Base-by-base conservation (phyloP, 1,140 invertebrate genomes). In the Drosophila insularis region DNA sequence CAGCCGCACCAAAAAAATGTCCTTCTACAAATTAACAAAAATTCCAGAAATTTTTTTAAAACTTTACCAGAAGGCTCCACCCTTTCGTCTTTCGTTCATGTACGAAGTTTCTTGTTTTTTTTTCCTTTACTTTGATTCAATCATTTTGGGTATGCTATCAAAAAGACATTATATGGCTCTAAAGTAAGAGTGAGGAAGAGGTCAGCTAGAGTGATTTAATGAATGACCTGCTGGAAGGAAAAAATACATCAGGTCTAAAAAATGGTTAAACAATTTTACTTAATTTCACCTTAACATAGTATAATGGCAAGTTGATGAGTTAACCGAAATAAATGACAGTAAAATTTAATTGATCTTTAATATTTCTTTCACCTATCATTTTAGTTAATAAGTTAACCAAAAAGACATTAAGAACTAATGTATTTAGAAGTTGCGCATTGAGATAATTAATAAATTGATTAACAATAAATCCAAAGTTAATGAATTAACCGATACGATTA, bases 1-100 rank as follows among this genome's bases (percentile, higher is more conserved):
- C 84, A 82, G 35, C 82, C 17, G 10, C 17, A 21, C 43, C 8
- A 37, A 50, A 67, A 67, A 87, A 77, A 89, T 89, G 72, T 87
- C 80, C 69, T 87, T 73, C 84, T 78, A 89, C 84, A 89, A 89
- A 89, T 89, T 89, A 78, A 84, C 84, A 89, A 89, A 89, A 89
- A 89, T 89, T 89, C 77, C 73, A 89, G 80, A 63, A 70, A 84
- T 89, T 43, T 81, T 68, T 84, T 53, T 39, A 3, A 21, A 50
- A 62, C 58, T 80, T 72, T 74, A 55, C 55, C 53, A 63, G 27
- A 39, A 73, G 61, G 73, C 68, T 75, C 69, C 80, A 68, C 62
- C 80, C 69, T 71, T 39, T 14, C 14, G 7, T 62, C 14, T 66
- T 19, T 68, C 40, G 46, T 43, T 56, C 50, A 55, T 50, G 54